Base-by-base conservation (phyloP, 2,113 vertebrate species). In the Mola mola region DNA sequence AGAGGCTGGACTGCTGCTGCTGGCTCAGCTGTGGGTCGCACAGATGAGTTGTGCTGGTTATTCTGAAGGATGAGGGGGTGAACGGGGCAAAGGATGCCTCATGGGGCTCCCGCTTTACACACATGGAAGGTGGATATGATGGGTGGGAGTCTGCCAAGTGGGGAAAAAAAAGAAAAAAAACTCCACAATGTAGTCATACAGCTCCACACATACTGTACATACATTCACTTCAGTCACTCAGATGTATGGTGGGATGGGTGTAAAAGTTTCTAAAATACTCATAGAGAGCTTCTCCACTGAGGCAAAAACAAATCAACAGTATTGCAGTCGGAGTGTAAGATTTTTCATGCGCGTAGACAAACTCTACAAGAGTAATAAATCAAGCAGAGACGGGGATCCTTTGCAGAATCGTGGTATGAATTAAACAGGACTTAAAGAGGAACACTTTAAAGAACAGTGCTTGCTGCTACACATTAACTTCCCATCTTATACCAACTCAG, bases 21-120 rank as follows among this genome's bases (percentile, higher is more conserved):
- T n/a, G n/a, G n/a, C n/a, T n/a, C n/a, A n/a, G n/a, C n/a, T n/a
- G n/a, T n/a, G n/a, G n/a, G n/a, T n/a, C n/a, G n/a, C n/a, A n/a
- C n/a, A n/a, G n/a, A n/a, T n/a, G n/a, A n/a, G n/a, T n/a, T n/a
- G n/a, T n/a, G n/a, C n/a, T n/a, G n/a, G n/a, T n/a, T n/a, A n/a
- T n/a, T 87, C 91, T 92, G 86, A 92, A 91, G 89, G 93, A 92
- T 72, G 88, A 91, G 87, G 94, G 94, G 88, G 94, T 95, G 93
- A 92, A 95, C 89, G 93, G 94, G 88, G 94, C 93, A 93, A 94
- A 93, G 86, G 93, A 94, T 68, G 93, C 94, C 94, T 94, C 93
- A 89, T 94, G 93, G 88, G 94, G 94, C 93, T 95, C 94, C 89
- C 91, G 92, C 92, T 95, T 94, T 93, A 94, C 92, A 91, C 93